phyloP scores from a whole-genome alignment of 2,888 invertebrate species.

The Unio delphinus region DNA sequence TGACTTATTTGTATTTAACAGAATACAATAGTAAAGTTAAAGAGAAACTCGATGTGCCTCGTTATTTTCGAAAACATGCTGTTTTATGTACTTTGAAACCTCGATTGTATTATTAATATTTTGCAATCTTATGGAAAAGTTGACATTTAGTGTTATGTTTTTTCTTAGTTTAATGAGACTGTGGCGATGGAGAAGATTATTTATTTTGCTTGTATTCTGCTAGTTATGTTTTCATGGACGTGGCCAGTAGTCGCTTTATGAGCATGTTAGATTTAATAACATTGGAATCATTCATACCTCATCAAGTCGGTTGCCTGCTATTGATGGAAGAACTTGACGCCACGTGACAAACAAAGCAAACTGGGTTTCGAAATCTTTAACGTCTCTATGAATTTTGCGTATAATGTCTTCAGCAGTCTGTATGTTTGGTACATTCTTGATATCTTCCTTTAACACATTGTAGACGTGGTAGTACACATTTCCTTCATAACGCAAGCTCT shows the following conservation, averaged over 20 bases:
- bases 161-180: too few species aligned
- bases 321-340: constrained; percentile 1
- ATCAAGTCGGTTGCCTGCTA: neutral
- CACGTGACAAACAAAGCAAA: constrained; percentile 14
- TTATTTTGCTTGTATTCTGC: too few species aligned
- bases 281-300: neutral
- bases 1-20: too few species aligned
- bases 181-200: too few species aligned
- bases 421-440: neutral
- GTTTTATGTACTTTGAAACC: too few species aligned
- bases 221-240: neutral
- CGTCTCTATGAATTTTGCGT: neutral
- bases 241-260: neutral
- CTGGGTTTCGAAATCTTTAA: constrained; percentile 1
- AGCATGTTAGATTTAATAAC: too few species aligned
- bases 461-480: constrained; percentile 2
- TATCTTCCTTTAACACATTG: neutral
- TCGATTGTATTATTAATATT: too few species aligned
- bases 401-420: constrained; percentile 1
- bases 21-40: too few species aligned
- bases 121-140: too few species aligned
- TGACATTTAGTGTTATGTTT: too few species aligned
- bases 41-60: too few species aligned
- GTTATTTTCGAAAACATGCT: too few species aligned
- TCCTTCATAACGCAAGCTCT: neutral